These are phyloP conservation scores for Lamellibrachia luymesi DNA, from an alignment of 1,140 invertebrate genomes.

Conservation along the genomic window DNA sequence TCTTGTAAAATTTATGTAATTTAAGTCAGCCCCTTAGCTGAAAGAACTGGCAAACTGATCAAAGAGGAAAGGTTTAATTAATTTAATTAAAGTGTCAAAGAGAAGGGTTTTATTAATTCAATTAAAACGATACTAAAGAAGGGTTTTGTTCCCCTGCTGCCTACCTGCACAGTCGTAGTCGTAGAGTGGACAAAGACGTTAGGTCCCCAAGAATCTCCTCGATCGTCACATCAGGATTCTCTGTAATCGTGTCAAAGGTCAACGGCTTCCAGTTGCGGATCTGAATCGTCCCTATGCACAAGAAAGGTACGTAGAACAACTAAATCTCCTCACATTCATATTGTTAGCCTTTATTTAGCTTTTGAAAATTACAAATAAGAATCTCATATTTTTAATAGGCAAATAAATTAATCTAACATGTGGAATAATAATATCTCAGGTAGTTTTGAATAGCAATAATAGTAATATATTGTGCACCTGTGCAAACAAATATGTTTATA, in stretches of 20 bases:
- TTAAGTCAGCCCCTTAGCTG: too few relatives aligned
- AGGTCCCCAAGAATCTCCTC: conserved; percentile 90
- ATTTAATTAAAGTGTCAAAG: not conserved
- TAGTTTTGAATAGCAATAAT: not conserved
- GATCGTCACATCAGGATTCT: conserved; percentile 79
- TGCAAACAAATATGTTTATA: not conserved
- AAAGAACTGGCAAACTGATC: too few relatives aligned
- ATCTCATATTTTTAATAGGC: not conserved
- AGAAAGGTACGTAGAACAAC: not conserved
- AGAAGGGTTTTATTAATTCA: not conserved
- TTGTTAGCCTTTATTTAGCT: not conserved
- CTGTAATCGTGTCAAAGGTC: conserved; percentile 83
- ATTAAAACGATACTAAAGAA: not conserved
- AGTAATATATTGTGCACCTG: not conserved
- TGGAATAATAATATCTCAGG: not conserved
- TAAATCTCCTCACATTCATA: not conserved
- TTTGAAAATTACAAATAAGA: not conserved
- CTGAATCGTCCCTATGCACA: conserved; percentile 73
- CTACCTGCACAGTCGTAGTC: conserved; percentile 81
- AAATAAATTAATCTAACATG: not conserved
- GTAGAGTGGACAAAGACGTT: conserved; percentile 83
- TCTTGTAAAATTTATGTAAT: too few relatives aligned
- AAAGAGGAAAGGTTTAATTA: too few relatives aligned
- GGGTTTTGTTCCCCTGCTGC: not conserved
- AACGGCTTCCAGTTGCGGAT: conserved; percentile 93